Evolutionary conservation across 2,113 vertebrate species (phyloP).

Genomic region (Narcine bancroftii): DNA sequence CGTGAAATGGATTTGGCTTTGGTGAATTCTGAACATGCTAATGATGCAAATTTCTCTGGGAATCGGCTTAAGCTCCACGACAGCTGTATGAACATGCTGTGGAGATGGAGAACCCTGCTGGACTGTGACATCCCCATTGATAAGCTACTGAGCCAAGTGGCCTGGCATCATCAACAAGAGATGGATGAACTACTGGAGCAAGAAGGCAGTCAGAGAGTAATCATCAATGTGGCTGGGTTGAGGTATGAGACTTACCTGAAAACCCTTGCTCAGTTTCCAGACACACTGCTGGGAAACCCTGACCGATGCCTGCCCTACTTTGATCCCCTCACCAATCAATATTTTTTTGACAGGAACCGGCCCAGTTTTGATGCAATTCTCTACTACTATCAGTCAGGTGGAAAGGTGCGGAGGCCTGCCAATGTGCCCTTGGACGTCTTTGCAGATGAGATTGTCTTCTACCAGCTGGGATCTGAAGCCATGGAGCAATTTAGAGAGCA

Average conservation of each 20-base stretch:
- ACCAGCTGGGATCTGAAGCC: conserved; percentile 79
- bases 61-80: conserved; percentile 37
- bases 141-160: conserved; percentile 67
- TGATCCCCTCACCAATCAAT: conserved; percentile 95
- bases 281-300: conserved; percentile 80
- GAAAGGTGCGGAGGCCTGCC: conserved; percentile 83
- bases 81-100: conserved; percentile 68
- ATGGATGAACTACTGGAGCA: conserved; percentile 63
- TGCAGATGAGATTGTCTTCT: conserved; percentile 87
- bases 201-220: conserved; percentile 79
- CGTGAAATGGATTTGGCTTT: conserved; percentile 81
- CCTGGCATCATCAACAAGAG: conserved; percentile 67
- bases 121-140: conserved; percentile 69
- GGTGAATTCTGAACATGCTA: conserved; percentile 64
- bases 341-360: conserved; percentile 91
- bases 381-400: conserved; percentile 92
- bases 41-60: too few relatives aligned
- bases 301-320: conserved; percentile 85
- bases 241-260: conserved; percentile 85
- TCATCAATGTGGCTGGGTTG: conserved; percentile 89
- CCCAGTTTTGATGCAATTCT: conserved; percentile 95
- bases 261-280: conserved; percentile 83
- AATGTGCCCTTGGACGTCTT: conserved; percentile 89
- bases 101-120: conserved; percentile 70
- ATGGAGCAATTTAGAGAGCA: conserved; percentile 93